These are phyloP conservation scores for Gobiocypris rarus DNA, from an alignment of 2,113 vertebrate genomes.

Conservation along the genomic window DNA sequence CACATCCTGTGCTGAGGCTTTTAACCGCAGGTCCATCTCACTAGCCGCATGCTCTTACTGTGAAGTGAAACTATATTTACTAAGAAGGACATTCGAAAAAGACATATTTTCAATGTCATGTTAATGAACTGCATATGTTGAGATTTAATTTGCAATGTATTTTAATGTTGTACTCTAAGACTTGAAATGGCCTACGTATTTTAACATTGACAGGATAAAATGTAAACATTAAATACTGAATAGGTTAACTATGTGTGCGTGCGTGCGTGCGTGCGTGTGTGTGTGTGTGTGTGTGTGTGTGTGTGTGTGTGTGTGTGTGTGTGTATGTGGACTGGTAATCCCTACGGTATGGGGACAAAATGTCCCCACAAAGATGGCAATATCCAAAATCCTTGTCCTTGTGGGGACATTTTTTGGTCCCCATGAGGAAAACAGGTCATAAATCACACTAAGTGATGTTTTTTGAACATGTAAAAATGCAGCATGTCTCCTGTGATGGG, in stretches of 20 bases:
- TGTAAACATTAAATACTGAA: not conserved
- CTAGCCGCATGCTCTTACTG: not conserved
- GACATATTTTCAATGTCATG: not conserved
- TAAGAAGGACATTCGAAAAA: not conserved
- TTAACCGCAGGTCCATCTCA: constrained; percentile 5
- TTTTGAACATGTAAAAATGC: no score
- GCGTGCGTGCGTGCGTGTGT: not conserved
- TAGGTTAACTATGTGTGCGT: not conserved
- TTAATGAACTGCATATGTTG: not conserved
- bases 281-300: not conserved
- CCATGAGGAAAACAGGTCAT: no score
- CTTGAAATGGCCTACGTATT: not conserved
- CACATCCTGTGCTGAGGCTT: constrained; percentile 28
- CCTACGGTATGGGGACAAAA: no score
- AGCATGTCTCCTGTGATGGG: no score
- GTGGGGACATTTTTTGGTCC: no score
- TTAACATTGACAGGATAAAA: not conserved
- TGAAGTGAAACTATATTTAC: not conserved
- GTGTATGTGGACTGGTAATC: no score
- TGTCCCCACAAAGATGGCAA: no score
- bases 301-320: not conserved
- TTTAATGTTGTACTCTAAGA: no score
- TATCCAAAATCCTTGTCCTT: no score
- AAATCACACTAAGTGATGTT: no score
- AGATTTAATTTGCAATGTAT: not conserved